Percentiles rank a stretch among this genome's conserved stretches.
These are phyloP conservation scores for Bovichtus diacanthus DNA, from an alignment of 2,797 vertebrate genomes.

Conservation along the genomic window DNA sequence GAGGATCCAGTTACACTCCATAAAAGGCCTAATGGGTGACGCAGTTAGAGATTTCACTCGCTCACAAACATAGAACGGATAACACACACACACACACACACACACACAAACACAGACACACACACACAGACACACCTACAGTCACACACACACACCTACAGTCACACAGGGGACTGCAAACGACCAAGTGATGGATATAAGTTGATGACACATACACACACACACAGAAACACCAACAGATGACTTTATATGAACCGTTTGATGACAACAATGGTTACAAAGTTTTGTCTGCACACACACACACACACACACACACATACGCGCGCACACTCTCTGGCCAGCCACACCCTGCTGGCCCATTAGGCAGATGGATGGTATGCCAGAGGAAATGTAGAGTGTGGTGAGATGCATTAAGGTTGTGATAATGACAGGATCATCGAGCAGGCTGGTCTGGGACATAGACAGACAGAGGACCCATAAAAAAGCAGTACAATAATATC, in stretches of 20 bases:
- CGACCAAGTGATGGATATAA: background rate
- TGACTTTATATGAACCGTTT: background rate
- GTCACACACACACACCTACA: background rate
- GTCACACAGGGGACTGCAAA: background rate
- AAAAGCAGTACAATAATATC: constrained; percentile 37
- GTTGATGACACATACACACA: background rate
- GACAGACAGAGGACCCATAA: constrained; percentile 44
- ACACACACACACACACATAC: constrained; percentile 18
- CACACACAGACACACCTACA: constrained; percentile 1
- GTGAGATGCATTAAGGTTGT: constrained; percentile 80
- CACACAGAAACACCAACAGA: background rate
- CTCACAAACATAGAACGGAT: constrained; percentile 33
- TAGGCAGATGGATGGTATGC: constrained; percentile 76
- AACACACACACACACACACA: background rate
- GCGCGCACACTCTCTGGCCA: constrained; percentile 29
- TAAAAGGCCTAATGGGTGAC: constrained; percentile 77
- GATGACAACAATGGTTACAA: background rate
- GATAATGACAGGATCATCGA: constrained; percentile 75
- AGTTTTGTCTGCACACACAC: background rate
- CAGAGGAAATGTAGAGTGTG: constrained; percentile 75
- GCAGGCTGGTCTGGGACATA: constrained; percentile 37
- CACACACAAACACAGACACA: too few relatives aligned
- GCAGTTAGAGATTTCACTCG: constrained; percentile 58
- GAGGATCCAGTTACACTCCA: constrained; percentile 82
- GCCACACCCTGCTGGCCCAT: constrained; percentile 76